Conservation (phyloP, 2,888 invertebrate species). For the Rhodophaea formosa region DNA sequence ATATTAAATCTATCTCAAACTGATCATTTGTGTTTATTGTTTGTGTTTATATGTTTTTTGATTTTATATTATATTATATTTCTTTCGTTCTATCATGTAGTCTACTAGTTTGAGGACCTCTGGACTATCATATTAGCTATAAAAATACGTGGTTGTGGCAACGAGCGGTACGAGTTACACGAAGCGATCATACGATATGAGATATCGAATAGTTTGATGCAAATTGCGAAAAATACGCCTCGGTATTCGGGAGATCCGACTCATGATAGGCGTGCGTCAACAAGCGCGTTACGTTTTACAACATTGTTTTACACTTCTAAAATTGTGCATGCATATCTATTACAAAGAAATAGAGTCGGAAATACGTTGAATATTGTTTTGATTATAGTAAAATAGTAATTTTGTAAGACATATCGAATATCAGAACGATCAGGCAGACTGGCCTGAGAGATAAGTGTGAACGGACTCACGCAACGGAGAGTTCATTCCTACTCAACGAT, state of each 20-base stretch:
- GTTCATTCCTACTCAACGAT: slow-evolving; percentile 22
- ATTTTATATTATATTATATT: no score
- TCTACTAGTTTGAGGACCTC: neutral
- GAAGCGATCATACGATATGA: slow-evolving; percentile 21
- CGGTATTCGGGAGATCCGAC: slow-evolving; percentile 38
- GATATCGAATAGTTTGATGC: slow-evolving; percentile 35
- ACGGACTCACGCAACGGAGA: slow-evolving; percentile 28
- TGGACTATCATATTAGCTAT: neutral
- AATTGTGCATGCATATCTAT: neutral
- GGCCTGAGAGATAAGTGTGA: slow-evolving; percentile 39
- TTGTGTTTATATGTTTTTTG: no score
- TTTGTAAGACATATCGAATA: slow-evolving; percentile 37
- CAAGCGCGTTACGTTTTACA: slow-evolving; percentile 3
- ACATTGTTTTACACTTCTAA: neutral
- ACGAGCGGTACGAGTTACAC: slow-evolving; percentile 1
- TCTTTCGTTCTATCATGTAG: no score
- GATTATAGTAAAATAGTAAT: slow-evolving; percentile 21
- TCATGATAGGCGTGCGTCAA: slow-evolving; percentile 19
- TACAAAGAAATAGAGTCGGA: neutral
- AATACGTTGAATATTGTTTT: neutral
- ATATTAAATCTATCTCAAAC: no score
- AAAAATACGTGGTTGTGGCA: neutral
- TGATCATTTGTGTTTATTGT: no score
- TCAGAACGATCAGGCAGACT: slow-evolving; percentile 37
- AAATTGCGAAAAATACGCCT: slow-evolving; percentile 54